A percentile compares a stretch with the other conserved stretches of the same genome.
These are phyloP conservation scores for Lithobius niger DNA, from an alignment of 1,140 invertebrate genomes.

Conservation along the genomic window DNA sequence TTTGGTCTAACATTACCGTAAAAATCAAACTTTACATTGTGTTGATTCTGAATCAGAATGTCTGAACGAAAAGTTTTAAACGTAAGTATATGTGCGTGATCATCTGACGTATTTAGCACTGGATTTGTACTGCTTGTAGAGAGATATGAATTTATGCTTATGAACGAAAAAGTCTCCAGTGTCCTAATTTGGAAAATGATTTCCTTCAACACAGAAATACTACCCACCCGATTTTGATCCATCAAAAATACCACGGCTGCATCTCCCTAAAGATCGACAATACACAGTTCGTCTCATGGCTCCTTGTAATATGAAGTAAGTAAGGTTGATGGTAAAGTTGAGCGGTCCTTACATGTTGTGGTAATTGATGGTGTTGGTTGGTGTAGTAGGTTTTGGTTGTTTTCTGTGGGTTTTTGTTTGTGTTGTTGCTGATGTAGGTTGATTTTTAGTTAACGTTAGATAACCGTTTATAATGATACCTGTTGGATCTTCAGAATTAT, in stretches of 20 bases:
- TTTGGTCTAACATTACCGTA: no score
- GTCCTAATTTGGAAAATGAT: conserved; percentile 7
- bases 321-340: not conserved
- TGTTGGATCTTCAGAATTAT: no score
- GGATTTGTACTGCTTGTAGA: conserved; percentile 1
- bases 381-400: not conserved
- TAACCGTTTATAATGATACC: not conserved
- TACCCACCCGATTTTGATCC: conserved; percentile 99
- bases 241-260: conserved; percentile 94
- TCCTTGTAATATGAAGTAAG: conserved; percentile 87
- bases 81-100: conserved; percentile 43
- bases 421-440: not conserved
- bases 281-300: conserved; percentile 97
- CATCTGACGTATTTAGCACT: conserved; percentile 12
- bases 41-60: no score
- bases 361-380: no score
- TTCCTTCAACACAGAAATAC: conserved; percentile 70
- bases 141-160: conserved; percentile 1
- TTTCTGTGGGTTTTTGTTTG: not conserved
- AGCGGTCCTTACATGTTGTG: no score
- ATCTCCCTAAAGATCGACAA: conserved; percentile 87
- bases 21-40: no score
- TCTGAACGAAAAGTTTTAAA: conserved; percentile 86
- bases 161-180: not conserved
- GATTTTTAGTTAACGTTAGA: not conserved